These are phyloP conservation scores for Smittia aterrima DNA, from an alignment of 2,888 invertebrate genomes.

Conservation along the genomic window DNA sequence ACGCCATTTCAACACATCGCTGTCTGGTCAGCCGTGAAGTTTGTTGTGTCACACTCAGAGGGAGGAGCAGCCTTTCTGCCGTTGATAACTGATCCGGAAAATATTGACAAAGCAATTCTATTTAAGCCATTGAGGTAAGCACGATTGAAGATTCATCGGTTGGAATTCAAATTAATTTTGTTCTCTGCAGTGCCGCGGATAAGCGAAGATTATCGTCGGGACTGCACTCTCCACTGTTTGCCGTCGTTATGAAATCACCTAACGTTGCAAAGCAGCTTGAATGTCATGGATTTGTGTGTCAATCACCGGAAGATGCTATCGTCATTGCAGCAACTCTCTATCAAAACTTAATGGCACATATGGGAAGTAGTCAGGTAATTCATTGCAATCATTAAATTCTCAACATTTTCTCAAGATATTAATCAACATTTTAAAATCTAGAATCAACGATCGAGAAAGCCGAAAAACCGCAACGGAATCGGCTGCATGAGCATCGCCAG, in stretches of 20 bases:
- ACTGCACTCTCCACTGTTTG: constrained; percentile 79
- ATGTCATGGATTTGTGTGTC: constrained; percentile 89
- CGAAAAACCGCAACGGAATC: constrained; percentile 69
- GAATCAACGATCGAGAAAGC: constrained; percentile 56
- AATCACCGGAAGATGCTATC: constrained; percentile 85
- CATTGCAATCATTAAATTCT: background rate
- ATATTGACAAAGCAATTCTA: constrained; percentile 69
- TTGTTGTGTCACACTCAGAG: constrained; percentile 66
- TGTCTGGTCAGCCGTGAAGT: constrained; percentile 89
- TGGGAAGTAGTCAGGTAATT: constrained; percentile 56
- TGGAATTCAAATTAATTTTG: background rate
- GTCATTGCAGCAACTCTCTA: constrained; percentile 89
- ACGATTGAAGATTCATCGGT: background rate
- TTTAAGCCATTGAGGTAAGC: constrained; percentile 57
- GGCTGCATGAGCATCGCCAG: constrained; percentile 75
- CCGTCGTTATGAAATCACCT: constrained; percentile 80
- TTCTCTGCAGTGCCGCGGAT: constrained; percentile 49
- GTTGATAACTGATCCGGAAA: constrained; percentile 76
- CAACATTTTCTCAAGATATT: background rate
- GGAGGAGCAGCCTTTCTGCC: constrained; percentile 75
- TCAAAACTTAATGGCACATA: constrained; percentile 80
- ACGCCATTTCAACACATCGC: constrained; percentile 89
- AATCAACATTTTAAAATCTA: constrained; percentile 5
- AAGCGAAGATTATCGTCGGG: constrained; percentile 54
- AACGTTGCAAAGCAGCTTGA: constrained; percentile 76